Conservation (phyloP, 2,797 vertebrate genomes). For the Hemibagrus guttatus region DNA sequence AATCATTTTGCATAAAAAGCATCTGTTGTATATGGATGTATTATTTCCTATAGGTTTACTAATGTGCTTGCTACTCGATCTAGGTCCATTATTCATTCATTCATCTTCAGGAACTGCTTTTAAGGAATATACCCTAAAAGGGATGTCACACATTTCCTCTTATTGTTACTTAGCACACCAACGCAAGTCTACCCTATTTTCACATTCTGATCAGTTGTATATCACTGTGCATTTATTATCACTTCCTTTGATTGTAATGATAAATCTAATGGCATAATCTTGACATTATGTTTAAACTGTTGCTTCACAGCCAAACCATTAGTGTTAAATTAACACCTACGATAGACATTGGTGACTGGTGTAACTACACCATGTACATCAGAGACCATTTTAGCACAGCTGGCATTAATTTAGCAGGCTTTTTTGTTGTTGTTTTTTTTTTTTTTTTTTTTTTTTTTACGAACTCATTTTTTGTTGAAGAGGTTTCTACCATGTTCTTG, state of each 20-base stretch:
- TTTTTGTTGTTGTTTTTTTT: background rate
- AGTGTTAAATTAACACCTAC: conserved; percentile 46
- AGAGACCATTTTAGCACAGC: conserved; percentile 45
- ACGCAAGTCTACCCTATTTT: conserved; percentile 20
- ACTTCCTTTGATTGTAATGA: conserved; percentile 37
- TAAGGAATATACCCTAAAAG: background rate
- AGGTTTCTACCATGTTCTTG: background rate
- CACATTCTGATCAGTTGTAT: conserved; percentile 28
- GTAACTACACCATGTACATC: conserved; percentile 37
- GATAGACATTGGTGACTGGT: conserved; percentile 29
- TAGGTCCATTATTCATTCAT: background rate
- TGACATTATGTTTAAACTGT: conserved; percentile 40
- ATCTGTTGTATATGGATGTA: background rate
- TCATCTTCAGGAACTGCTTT: background rate
- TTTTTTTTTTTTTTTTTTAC: background rate
- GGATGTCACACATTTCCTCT: background rate
- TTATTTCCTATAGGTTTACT: background rate
- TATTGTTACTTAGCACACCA: conserved; percentile 3
- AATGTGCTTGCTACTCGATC: background rate
- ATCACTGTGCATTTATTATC: conserved; percentile 44
- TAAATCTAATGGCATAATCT: conserved; percentile 28
- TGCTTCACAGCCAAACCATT: conserved; percentile 44
- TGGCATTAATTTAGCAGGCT: conserved; percentile 22
- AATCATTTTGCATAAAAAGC: background rate
- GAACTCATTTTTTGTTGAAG: background rate